phyloP scores from a whole-genome alignment of 30 jellyfish, hydroid and myxozoan genomes.

The Aurelia sp. region DNA sequence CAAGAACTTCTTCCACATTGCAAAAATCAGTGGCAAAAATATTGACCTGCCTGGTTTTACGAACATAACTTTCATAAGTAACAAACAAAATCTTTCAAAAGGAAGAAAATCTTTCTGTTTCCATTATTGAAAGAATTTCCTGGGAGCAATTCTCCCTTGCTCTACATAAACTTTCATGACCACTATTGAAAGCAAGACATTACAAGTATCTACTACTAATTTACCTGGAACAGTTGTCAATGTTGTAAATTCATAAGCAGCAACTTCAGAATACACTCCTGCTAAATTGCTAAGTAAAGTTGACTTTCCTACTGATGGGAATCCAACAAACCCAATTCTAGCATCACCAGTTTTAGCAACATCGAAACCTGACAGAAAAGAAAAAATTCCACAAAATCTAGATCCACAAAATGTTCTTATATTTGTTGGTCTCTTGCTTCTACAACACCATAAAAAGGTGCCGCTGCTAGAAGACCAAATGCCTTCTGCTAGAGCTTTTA shows the following conservation, averaged over 20 bases:
- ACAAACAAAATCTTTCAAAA: too few relatives aligned
- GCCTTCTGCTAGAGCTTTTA: too few relatives aligned
- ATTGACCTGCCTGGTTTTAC: too few relatives aligned
- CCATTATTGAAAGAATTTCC: not conserved
- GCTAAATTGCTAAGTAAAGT: slow-evolving; percentile 95
- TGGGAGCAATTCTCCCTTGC: not conserved
- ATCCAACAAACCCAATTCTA: slow-evolving; percentile 98
- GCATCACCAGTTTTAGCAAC: slow-evolving; percentile 99
- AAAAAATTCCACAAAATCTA: not conserved
- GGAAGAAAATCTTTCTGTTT: too few relatives aligned
- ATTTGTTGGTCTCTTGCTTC: too few relatives aligned
- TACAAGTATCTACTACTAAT: not conserved
- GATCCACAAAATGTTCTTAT: too few relatives aligned
- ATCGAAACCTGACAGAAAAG: slow-evolving; percentile 84
- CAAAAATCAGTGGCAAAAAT: too few relatives aligned
- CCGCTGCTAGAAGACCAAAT: too few relatives aligned
- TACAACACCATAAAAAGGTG: too few relatives aligned
- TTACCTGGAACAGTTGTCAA: slow-evolving; percentile 98
- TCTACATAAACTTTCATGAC: not conserved
- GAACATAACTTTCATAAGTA: too few relatives aligned
- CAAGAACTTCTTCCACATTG: too few relatives aligned
- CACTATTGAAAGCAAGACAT: too few relatives aligned
- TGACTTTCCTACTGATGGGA: slow-evolving; percentile 99
- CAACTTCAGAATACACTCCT: slow-evolving; percentile 99
- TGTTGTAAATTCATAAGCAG: slow-evolving; percentile 99